Evolutionary conservation across 37 sponge, comb jelly and placozoan genomes (phyloP).

Genomic region (Halichondria panicea): DNA sequence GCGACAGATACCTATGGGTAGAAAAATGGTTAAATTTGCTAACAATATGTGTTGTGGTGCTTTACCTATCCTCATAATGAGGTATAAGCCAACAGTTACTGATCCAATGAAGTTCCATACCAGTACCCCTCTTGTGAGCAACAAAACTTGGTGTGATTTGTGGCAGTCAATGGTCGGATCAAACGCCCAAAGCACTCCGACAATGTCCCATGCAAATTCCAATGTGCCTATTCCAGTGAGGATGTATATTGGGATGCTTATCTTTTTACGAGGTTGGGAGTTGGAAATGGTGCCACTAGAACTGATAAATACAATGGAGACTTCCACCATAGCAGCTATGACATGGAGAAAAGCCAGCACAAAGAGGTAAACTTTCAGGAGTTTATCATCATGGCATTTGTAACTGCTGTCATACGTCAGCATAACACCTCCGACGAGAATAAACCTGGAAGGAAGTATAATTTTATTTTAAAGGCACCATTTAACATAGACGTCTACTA

Average conservation of each 20-base stretch:
- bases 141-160: constrained; percentile 23
- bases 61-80: constrained; percentile 49
- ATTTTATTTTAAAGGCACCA: too few relatives aligned
- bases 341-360: constrained; percentile 48
- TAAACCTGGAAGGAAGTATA: too few relatives aligned
- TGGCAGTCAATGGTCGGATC: constrained; percentile 59
- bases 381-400: constrained; percentile 36
- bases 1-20: constrained; percentile 21
- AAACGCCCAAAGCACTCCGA: constrained; percentile 75
- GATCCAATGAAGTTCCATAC: constrained; percentile 56
- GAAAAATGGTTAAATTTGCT: too few relatives aligned
- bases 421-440: constrained; percentile 24
- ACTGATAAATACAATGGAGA: constrained; percentile 39
- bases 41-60: neutral
- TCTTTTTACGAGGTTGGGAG: constrained; percentile 46
- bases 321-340: constrained; percentile 24
- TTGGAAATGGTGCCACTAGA: constrained; percentile 65
- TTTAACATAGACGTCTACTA: too few relatives aligned
- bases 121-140: constrained; percentile 27
- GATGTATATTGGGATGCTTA: constrained; percentile 44
- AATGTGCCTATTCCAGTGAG: constrained; percentile 22
- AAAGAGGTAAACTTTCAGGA: constrained; percentile 58
- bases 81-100: constrained; percentile 22
- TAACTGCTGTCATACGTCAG: constrained; percentile 20
- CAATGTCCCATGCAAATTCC: constrained; percentile 63